A percentile compares a stretch with the other conserved stretches of the same genome.
Conservation (phyloP, 2,888 invertebrate genomes). For the Chelonus formosanus region DNA sequence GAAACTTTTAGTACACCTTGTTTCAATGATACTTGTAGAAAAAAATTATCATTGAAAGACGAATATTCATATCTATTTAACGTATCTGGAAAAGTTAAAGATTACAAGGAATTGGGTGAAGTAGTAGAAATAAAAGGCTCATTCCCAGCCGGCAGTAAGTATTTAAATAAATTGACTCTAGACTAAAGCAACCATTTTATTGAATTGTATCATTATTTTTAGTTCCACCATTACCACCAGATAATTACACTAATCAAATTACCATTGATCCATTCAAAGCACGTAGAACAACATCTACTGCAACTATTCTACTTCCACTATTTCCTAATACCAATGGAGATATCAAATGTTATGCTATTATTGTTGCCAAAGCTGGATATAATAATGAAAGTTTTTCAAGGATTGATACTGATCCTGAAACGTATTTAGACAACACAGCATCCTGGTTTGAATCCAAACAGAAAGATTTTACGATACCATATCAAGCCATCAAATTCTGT, state of each 20-base stretch:
- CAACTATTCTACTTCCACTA: slow-evolving; percentile 54
- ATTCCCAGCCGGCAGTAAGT: slow-evolving; percentile 59
- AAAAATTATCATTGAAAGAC: slow-evolving; percentile 47
- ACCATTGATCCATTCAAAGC: slow-evolving; percentile 54
- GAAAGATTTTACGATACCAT: slow-evolving; percentile 51
- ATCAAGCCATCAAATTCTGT: slow-evolving; percentile 52
- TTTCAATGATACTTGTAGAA: slow-evolving; percentile 42
- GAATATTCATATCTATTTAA: slow-evolving; percentile 52
- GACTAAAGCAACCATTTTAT: not conserved
- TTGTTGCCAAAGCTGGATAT: slow-evolving; percentile 50
- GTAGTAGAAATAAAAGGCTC: slow-evolving; percentile 30
- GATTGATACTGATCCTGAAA: slow-evolving; percentile 40
- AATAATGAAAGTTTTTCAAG: slow-evolving; percentile 41
- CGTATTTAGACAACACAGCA: slow-evolving; percentile 46
- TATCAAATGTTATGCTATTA: slow-evolving; percentile 55
- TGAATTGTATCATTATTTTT: slow-evolving; percentile 21
- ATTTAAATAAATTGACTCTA: not conserved
- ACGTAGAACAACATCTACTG: slow-evolving; percentile 51
- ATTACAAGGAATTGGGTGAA: slow-evolving; percentile 42
- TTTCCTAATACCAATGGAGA: slow-evolving; percentile 52
- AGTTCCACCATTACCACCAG: slow-evolving; percentile 55
- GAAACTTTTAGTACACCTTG: slow-evolving; percentile 29
- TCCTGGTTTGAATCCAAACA: slow-evolving; percentile 57
- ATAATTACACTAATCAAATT: slow-evolving; percentile 52
- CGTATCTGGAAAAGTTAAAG: slow-evolving; percentile 47